Conservation (phyloP, 1,140 invertebrate genomes). For the Vollenhovia emeryi region DNA sequence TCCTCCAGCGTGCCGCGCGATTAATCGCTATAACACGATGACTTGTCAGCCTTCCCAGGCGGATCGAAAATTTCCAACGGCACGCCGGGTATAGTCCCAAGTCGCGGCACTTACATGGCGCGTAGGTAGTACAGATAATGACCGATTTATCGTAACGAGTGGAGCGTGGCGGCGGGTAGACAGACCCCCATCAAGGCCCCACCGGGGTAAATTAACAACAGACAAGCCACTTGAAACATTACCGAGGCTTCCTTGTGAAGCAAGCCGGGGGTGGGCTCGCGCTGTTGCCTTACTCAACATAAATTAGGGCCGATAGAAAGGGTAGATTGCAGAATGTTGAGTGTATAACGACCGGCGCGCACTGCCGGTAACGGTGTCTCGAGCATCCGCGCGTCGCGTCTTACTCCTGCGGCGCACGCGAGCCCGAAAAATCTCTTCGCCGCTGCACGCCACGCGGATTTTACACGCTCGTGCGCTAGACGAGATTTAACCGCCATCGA, state of each 20-base stretch:
- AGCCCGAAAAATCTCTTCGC: constrained; percentile 65
- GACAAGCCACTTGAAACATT: constrained; percentile 85
- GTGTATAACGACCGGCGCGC: constrained; percentile 79
- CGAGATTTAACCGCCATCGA: constrained; percentile 27
- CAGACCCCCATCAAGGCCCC: constrained; percentile 81
- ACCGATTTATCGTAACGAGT: constrained; percentile 83
- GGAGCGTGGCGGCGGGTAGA: constrained; percentile 77
- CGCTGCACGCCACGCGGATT: constrained; percentile 64
- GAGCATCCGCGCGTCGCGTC: constrained; percentile 72
- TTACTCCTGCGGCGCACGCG: constrained; percentile 69
- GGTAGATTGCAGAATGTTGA: constrained; percentile 85
- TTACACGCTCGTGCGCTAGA: constrained; percentile 12
- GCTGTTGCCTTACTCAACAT: constrained; percentile 83
- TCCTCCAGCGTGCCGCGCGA: background rate
- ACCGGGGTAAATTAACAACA: constrained; percentile 84
- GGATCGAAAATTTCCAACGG: constrained; percentile 43
- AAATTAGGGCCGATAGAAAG: constrained; percentile 85
- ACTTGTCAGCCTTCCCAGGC: background rate
- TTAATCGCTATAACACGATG: constrained; percentile 26
- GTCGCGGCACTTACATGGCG: constrained; percentile 34
- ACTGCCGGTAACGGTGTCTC: constrained; percentile 67
- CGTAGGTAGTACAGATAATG: constrained; percentile 73
- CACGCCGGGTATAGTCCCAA: constrained; percentile 24
- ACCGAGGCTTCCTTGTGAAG: constrained; percentile 81
- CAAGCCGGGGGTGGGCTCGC: constrained; percentile 76